Conservation (phyloP, 2,113 vertebrate genomes). For the Ochotona princeps region DNA sequence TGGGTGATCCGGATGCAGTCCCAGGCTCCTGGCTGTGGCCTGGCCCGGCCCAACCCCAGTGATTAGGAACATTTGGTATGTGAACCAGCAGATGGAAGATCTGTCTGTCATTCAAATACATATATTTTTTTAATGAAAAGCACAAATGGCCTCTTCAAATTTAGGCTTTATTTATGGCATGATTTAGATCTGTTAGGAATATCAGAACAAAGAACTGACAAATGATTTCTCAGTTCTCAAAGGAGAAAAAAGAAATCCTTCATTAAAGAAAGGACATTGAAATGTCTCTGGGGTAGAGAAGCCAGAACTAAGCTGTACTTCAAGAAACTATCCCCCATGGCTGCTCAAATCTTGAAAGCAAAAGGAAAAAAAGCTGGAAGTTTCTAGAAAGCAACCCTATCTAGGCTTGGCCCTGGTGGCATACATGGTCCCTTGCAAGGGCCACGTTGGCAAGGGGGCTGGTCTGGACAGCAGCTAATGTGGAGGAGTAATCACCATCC, state of each 20-base stretch:
- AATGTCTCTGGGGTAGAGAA: background rate
- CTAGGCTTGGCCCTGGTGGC: background rate
- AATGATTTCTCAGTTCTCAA: background rate
- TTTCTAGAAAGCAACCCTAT: background rate
- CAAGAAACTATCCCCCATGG: background rate
- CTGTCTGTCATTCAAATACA: too few relatives aligned
- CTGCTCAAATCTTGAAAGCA: background rate
- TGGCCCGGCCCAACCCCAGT: too few relatives aligned
- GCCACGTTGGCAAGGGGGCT: background rate
- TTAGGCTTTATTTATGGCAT: background rate
- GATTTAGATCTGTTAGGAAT: background rate
- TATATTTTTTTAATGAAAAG: too few relatives aligned
- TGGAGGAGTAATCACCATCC: accelerated
- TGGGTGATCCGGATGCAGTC: too few relatives aligned
- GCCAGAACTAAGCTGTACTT: background rate
- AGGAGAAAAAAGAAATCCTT: background rate
- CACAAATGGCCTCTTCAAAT: background rate
- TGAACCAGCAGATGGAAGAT: too few relatives aligned
- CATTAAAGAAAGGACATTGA: background rate
- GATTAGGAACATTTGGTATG: too few relatives aligned
- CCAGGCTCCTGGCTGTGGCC: too few relatives aligned
- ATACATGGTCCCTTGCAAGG: background rate
- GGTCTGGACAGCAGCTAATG: background rate
- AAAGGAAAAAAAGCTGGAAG: background rate
- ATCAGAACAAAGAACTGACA: background rate